phyloP scores from a whole-genome alignment of 2,888 invertebrate genomes.

The Alloscopus bannaensis region DNA sequence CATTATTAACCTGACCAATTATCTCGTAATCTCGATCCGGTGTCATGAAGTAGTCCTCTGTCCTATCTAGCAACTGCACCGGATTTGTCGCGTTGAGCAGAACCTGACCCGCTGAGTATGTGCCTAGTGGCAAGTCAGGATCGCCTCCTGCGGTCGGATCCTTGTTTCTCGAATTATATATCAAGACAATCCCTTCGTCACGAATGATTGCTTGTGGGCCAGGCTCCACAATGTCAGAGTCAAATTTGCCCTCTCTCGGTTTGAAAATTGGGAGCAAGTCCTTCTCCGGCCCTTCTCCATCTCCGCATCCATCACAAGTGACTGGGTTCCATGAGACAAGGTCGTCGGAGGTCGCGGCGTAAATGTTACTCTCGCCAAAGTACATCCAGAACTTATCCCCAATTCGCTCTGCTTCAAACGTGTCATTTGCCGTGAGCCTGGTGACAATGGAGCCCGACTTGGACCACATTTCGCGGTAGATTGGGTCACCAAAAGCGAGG shows the following conservation, averaged over 20 bases:
- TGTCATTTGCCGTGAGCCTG: conserved; percentile 15
- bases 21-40: conserved; percentile 65
- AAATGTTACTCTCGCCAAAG: conserved; percentile 67
- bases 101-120: conserved; percentile 64
- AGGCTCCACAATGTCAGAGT: conserved; percentile 62
- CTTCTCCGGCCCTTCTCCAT: conserved; percentile 19
- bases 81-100: conserved; percentile 47
- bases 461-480: conserved; percentile 65
- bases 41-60: conserved; percentile 58
- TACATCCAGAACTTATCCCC: conserved; percentile 68
- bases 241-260: conserved; percentile 60
- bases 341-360: conserved; percentile 62
- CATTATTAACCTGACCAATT: conserved; percentile 64
- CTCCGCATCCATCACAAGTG: conserved; percentile 19
- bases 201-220: conserved; percentile 59
- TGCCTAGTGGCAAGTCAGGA: conserved; percentile 46
- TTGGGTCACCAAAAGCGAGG: conserved; percentile 57
- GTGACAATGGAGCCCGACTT: conserved; percentile 69
- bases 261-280: conserved; percentile 38
- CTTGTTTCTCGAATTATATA: conserved; percentile 61
- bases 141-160: conserved; percentile 50
- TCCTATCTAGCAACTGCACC: conserved; percentile 32
- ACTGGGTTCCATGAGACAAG: conserved; percentile 66
- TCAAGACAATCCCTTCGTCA: conserved; percentile 52
- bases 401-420: conserved; percentile 61